Evolutionary conservation across 1,140 invertebrate genomes (phyloP).

Genomic region (Anagrus nilaparvatae): DNA sequence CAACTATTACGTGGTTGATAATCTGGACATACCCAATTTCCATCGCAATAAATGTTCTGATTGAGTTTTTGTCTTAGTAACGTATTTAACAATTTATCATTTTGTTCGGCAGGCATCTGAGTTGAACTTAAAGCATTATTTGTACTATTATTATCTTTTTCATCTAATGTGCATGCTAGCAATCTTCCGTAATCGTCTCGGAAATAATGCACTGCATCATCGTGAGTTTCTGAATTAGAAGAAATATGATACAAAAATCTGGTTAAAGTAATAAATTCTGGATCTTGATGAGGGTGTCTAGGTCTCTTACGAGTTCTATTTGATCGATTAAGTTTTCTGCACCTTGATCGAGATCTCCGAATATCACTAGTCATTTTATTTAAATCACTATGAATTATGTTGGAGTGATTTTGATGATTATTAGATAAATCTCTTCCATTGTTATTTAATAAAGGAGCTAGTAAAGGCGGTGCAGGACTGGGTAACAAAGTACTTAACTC

Average conservation of each 20-base stretch:
- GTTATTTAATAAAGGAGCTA: conserved; percentile 54
- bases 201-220: conserved; percentile 82
- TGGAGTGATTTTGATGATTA: conserved; percentile 21
- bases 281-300: conserved; percentile 20
- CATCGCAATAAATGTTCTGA: conserved; percentile 26
- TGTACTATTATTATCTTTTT: conserved; percentile 40
- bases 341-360: conserved; percentile 2
- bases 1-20: conserved; percentile 45
- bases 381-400: too few relatives aligned
- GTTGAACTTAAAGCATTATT: background rate
- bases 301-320: conserved; percentile 5
- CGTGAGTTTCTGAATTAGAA: conserved; percentile 73
- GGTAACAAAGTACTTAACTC: conserved; percentile 53
- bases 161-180: conserved; percentile 81
- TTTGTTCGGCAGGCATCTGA: conserved; percentile 32
- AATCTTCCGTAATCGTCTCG: conserved; percentile 58
- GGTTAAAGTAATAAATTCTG: conserved; percentile 25
- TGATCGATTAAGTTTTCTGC: conserved; percentile 5
- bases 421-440: too few relatives aligned
- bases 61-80: conserved; percentile 35
- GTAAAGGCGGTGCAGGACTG: conserved; percentile 46
- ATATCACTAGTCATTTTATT: background rate
- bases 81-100: conserved; percentile 36
- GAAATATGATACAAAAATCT: conserved; percentile 54
- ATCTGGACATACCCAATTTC: conserved; percentile 35